Base-by-base conservation (phyloP, 1,140 invertebrate species). In the Leptopilina clavipes region DNA sequence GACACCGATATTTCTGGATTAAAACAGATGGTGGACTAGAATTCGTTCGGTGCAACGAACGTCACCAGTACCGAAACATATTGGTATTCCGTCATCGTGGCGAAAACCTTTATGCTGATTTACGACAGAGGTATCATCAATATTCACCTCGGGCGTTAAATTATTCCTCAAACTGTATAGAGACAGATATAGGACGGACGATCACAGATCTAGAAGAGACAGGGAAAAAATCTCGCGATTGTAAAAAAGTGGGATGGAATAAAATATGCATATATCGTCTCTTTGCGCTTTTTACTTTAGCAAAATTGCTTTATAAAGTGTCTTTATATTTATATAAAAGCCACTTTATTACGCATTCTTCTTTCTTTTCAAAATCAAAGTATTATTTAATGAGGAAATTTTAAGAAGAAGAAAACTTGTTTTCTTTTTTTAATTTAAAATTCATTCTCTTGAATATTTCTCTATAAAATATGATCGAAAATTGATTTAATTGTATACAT, bases 141-240 rank as follows among this genome's bases (percentile, higher is more conserved):
- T 65, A 65, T 65, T 65, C 59, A 65, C 59, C 59, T 65, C 59
- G 59, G 59, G 59, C 59, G 59, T 65, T 65, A 65, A 65, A 65
- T 65, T 65, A 65, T 65, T 65, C 59, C 59, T 25, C 59, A 31
- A n/a, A 31, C 59, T 65, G 59, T 22, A 65, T 22, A 17, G 59
- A 65, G 59, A 65, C 59, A 65, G 59, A 65, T 65, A 65, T 65
- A 37, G 59, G 59, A 37, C 31, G 59, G 25, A 65, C 59, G 59
- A 65, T 65, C 59, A 65, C 59, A 19, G 56, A 59, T 19, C 52
- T 11, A 54, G 7, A 54, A 22, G 56, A 59, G 56, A 25, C 22
- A n/a, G 9, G 56, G 17, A 14, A 37, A 65, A 65, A 65, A 14
- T 31, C 59, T 40, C 37, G 37, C 22, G 22, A 65, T 65, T 65